Evolutionary conservation across 2,113 vertebrate genomes (phyloP).

Genomic region (Pterocles gutturalis): DNA sequence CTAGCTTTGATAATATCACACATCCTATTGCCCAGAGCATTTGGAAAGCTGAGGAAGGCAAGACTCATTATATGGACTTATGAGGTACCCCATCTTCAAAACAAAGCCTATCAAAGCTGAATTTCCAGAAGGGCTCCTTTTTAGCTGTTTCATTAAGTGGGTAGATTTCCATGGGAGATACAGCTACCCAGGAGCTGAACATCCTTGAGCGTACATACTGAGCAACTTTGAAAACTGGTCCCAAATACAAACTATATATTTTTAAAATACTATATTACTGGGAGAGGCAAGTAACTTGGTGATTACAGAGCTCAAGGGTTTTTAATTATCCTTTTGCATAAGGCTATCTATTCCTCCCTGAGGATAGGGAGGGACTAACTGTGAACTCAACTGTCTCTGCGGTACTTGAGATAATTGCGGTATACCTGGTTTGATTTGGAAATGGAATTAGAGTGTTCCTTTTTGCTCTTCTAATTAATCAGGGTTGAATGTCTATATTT

Average conservation of each 20-base stretch:
- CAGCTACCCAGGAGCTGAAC: neutral
- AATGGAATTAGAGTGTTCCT: slow-evolving; percentile 41
- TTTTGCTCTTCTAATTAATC: slow-evolving; percentile 45
- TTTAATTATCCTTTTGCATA: neutral
- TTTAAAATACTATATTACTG: neutral
- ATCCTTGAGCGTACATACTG: neutral
- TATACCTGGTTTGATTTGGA: slow-evolving; percentile 34
- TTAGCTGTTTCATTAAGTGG: neutral
- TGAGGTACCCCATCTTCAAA: neutral
- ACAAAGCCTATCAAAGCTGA: neutral
- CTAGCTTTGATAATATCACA: neutral
- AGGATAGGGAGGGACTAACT: neutral
- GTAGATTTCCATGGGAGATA: neutral
- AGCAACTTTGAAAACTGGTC: neutral
- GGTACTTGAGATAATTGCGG: slow-evolving; percentile 38
- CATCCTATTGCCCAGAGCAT: neutral
- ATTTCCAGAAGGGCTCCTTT: neutral
- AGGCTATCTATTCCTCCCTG: neutral
- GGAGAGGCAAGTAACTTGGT: neutral
- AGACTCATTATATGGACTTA: neutral
- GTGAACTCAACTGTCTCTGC: neutral
- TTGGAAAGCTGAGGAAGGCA: neutral
- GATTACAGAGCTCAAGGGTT: neutral
- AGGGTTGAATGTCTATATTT: slow-evolving; percentile 33
- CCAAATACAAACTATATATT: neutral